Base-by-base conservation (phyloP, 2,113 vertebrate genomes). In the Carollia perspicillata region DNA sequence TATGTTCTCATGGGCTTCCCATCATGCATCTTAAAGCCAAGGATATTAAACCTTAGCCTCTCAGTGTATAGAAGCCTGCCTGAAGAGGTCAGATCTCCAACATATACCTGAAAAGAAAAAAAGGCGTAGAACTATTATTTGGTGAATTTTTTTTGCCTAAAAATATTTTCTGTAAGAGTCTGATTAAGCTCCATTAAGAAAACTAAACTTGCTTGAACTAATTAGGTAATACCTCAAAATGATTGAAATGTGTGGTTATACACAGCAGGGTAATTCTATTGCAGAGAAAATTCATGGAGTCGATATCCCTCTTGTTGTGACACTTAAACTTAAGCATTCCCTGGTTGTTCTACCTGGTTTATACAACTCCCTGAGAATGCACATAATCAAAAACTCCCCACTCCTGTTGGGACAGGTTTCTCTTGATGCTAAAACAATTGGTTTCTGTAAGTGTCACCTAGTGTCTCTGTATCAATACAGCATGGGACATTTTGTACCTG, bases 221-320 rank as follows among this genome's bases (percentile, higher is more conserved):
- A 80, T 87, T 90, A 84, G 35, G 65, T 92, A 66, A 94, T 85
- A 63, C 30, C 28, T 94, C 60, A 95, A 77, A 90, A 42, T 91
- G 77, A 95, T 66, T 87, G 95, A 95, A 95, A 89, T 83, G n/a
- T 55, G 16, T 80, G 35, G 14, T 74, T 95, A 40, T 40, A 35
- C 37, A 90, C 51, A 93, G 53, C 80, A 95, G 53, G 81, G 26
- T 55, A 87, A 95, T 94, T 66, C 30, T 89, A 33, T 72, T 91
- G 68, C 35, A 96, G 77, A 95, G 80, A 69, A 89, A 97, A 97
- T 51, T 88, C 63, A 74, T 74, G 55, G 37, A 60, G 63, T 90
- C 37, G 79, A 3, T 86, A 90, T 93, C 28, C 23, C 30, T 90
- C 88, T 69, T 69, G n/a, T 72, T 51, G 23, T n/a, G 26, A 37